Conservation (phyloP, 2,888 invertebrate species). For the Andrena dorsata region DNA sequence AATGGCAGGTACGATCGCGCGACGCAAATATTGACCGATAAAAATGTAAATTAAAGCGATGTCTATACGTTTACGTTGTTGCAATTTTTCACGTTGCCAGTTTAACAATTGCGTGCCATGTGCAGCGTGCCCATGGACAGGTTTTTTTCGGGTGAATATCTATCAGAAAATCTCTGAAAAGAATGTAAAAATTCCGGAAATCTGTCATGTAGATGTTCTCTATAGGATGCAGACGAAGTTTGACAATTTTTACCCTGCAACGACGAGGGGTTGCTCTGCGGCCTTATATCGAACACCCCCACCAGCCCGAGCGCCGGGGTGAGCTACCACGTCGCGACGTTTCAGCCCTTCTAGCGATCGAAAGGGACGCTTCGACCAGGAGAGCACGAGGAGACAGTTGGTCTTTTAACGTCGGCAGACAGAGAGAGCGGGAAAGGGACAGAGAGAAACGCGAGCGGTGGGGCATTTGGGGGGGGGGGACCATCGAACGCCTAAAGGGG, state of each 20-base stretch:
- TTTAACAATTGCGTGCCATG: not conserved
- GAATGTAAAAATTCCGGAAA: not conserved
- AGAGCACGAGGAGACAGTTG: slow-evolving; percentile 73
- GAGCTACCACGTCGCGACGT: slow-evolving; percentile 69
- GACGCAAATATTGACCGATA: slow-evolving; percentile 15
- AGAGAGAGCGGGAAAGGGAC: not conserved
- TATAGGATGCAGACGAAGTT: not conserved
- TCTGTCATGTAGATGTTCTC: not conserved
- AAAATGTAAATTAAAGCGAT: slow-evolving; percentile 35
- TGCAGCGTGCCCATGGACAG: not conserved
- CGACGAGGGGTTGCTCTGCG: not conserved
- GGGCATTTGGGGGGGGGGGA: slow-evolving; percentile 48
- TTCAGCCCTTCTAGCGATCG: slow-evolving; percentile 69
- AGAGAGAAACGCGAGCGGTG: not conserved
- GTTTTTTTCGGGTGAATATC: no score
- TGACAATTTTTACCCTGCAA: slow-evolving; percentile 6
- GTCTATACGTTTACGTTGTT: not conserved
- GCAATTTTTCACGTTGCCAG: not conserved
- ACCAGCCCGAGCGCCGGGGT: slow-evolving; percentile 20
- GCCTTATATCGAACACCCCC: slow-evolving; percentile 28
- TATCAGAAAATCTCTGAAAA: not conserved
- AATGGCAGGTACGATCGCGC: not conserved
- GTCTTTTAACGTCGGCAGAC: slow-evolving; percentile 45
- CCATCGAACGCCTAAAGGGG: slow-evolving; percentile 53
- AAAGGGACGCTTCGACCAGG: slow-evolving; percentile 79